Percentiles rank a stretch among this genome's conserved stretches.
phyloP scores from a whole-genome alignment of 1,140 invertebrate species.

The Zaprionus vittiger region DNA sequence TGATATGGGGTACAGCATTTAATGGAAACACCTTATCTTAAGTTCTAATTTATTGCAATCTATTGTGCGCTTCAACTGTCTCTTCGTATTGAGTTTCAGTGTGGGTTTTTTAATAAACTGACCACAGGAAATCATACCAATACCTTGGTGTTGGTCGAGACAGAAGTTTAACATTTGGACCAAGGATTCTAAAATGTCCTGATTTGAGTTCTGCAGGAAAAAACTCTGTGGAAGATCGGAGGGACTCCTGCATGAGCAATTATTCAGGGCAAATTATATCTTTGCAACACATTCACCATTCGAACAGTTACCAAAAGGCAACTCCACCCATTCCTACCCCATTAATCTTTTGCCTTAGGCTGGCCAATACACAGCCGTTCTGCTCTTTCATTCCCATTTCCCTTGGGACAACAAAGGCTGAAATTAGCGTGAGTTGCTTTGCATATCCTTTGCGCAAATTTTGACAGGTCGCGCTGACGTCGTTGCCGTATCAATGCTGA shows the following conservation, averaged over 20 bases:
- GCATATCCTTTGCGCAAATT: constrained; percentile 77
- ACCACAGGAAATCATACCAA: no score
- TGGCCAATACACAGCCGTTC: background rate
- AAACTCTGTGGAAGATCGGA: no score
- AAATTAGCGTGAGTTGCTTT: constrained; percentile 78
- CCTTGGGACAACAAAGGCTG: constrained; percentile 55
- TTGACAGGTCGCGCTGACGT: constrained; percentile 72
- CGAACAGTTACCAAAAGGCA: background rate
- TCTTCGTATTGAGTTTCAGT: background rate
- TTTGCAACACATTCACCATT: no score
- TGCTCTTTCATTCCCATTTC: background rate
- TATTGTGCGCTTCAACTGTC: background rate
- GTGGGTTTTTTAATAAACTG: background rate
- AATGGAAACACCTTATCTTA: background rate
- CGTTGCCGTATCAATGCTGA: constrained; percentile 54
- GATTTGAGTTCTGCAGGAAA: no score
- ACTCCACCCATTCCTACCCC: background rate
- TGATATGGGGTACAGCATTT: background rate
- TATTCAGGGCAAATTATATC: no score
- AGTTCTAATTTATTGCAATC: background rate
- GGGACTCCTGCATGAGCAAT: no score
- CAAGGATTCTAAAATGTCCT: no score
- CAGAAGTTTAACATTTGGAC: no score
- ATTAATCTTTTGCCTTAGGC: background rate
- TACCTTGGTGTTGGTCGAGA: no score